Conservation (phyloP, 1,140 invertebrate species). For the Lepidurus arcticus region DNA sequence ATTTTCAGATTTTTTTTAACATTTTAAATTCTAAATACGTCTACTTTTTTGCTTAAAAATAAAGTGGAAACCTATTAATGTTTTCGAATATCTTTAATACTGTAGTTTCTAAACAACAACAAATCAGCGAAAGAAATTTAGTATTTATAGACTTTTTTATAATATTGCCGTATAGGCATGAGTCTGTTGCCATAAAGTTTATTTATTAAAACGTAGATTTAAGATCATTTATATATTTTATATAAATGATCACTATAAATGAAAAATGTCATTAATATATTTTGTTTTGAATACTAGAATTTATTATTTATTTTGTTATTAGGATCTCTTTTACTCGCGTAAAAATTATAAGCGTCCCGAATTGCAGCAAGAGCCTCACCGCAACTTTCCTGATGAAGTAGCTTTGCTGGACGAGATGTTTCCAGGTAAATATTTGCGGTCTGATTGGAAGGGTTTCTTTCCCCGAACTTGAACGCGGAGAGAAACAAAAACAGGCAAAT, state of each 20-base stretch:
- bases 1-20: neutral
- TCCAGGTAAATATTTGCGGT: conserved; percentile 50
- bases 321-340: conserved; percentile 92
- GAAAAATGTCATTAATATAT: conserved; percentile 22
- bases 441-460: neutral
- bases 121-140: no score
- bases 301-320: conserved; percentile 45
- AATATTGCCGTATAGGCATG: no score
- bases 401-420: conserved; percentile 79
- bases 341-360: conserved; percentile 94
- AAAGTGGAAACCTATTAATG: no score
- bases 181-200: no score
- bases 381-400: conserved; percentile 85
- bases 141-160: neutral
- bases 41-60: no score
- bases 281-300: conserved; percentile 16
- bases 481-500: neutral
- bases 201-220: no score
- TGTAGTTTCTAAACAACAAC: no score
- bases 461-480: neutral
- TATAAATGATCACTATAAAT: neutral
- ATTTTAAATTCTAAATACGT: neutral
- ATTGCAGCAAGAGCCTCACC: conserved; percentile 76
- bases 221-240: no score
- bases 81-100: no score